Percentiles rank a stretch among this genome's conserved stretches.
phyloP scores from a whole-genome alignment of 2,113 vertebrate genomes.

The Theristicus caerulescens region DNA sequence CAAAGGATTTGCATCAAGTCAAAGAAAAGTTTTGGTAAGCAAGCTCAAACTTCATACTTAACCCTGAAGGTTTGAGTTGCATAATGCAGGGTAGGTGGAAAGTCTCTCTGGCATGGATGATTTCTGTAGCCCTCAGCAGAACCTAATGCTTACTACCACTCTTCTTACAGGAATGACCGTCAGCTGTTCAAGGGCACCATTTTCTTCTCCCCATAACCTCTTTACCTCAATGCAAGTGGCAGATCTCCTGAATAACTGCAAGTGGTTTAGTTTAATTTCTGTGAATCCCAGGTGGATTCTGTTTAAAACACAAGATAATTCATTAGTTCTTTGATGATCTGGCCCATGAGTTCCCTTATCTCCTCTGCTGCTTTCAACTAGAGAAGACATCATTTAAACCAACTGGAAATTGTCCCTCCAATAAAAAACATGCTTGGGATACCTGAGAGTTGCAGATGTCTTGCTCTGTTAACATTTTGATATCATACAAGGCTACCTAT shows the following conservation, averaged over 20 bases:
- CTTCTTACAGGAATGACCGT: neutral
- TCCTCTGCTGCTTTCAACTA: neutral
- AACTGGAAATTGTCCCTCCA: neutral
- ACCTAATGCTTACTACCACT: neutral
- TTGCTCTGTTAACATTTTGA: neutral
- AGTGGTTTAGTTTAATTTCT: neutral
- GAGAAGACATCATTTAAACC: neutral
- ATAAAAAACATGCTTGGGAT: neutral
- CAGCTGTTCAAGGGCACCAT: neutral
- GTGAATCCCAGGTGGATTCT: conserved; percentile 17
- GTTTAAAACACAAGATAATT: neutral
- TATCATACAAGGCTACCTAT: neutral
- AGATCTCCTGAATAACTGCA: conserved; percentile 9
- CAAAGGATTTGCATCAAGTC: neutral
- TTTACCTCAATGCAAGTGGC: neutral
- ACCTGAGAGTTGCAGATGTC: neutral
- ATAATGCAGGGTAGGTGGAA: neutral
- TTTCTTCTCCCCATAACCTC: neutral
- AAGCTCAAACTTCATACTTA: neutral
- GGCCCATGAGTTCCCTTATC: neutral
- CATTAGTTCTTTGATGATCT: neutral
- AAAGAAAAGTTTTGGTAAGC: neutral
- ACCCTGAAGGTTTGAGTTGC: neutral
- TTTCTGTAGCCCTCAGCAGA: neutral
- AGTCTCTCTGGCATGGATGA: neutral